These are phyloP conservation scores for Melinopterus prodromus DNA, from an alignment of 2,888 invertebrate species.

Conservation along the genomic window DNA sequence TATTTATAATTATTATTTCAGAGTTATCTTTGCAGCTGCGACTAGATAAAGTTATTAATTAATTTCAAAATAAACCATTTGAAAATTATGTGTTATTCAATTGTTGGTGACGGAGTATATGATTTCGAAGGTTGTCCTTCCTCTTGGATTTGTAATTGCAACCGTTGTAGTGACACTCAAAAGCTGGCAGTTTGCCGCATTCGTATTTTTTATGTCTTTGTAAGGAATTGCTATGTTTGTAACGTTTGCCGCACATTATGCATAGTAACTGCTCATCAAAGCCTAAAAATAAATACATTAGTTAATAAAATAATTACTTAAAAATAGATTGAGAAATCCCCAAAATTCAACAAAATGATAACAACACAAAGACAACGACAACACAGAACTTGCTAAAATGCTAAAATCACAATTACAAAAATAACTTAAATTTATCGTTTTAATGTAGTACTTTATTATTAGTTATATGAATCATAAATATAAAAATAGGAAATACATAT, in stretches of 20 bases:
- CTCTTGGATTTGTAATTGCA: slow-evolving; percentile 40
- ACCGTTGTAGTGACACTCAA: slow-evolving; percentile 33
- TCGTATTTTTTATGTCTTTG: slow-evolving; percentile 43
- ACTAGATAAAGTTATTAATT: neutral
- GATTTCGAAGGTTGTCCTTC: slow-evolving; percentile 37
- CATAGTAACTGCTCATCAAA: neutral
- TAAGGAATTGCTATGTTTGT: slow-evolving; percentile 39
- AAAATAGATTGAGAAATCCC: too few species aligned
- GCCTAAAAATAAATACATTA: neutral
- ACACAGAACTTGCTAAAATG: too few species aligned
- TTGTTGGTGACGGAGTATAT: slow-evolving; percentile 29
- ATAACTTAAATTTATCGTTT: too few species aligned
- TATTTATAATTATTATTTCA: neutral
- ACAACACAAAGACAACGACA: too few species aligned
- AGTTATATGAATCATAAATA: too few species aligned
- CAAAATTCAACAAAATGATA: too few species aligned
- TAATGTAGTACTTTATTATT: too few species aligned
- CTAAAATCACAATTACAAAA: too few species aligned
- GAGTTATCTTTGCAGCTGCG: neutral
- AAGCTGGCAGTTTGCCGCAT: slow-evolving; percentile 39
- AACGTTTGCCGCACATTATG: slow-evolving; percentile 30
- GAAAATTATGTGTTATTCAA: slow-evolving; percentile 7
- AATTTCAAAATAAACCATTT: neutral
- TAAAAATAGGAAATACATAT: neutral
- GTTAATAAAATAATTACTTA: neutral